phyloP scores from a whole-genome alignment of 1,140 invertebrate species.

The Marisa cornuarietis region DNA sequence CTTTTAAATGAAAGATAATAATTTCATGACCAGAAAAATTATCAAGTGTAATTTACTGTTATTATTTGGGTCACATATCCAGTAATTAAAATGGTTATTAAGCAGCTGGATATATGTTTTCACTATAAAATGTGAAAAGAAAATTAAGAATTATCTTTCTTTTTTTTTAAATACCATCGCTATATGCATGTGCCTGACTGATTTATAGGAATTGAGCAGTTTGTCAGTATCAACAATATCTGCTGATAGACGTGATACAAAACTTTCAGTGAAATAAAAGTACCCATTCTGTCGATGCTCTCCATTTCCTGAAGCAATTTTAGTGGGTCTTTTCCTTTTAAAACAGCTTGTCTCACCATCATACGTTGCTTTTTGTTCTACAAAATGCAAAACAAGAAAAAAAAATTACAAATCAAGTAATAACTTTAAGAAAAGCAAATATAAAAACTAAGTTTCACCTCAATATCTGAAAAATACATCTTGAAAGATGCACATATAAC shows the following conservation, averaged over 20 bases:
- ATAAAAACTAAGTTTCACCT: background rate
- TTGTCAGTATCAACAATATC: no score
- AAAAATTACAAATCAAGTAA: conserved; percentile 14
- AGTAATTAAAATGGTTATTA: background rate
- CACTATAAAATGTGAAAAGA: background rate
- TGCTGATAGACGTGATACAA: background rate
- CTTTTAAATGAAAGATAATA: no score
- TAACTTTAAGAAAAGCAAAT: background rate
- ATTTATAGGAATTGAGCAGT: no score
- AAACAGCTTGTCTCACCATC: conserved; percentile 93
- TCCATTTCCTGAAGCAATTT: conserved; percentile 95
- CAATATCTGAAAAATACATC: background rate
- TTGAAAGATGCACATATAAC: background rate
- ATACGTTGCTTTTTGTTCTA: conserved; percentile 94
- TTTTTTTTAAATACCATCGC: background rate
- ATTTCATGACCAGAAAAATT: no score
- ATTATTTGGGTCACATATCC: no score
- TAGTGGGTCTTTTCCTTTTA: conserved; percentile 97
- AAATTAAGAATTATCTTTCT: background rate
- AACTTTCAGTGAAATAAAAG: conserved; percentile 28
- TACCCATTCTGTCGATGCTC: conserved; percentile 98
- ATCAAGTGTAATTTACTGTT: no score
- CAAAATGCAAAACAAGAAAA: conserved; percentile 13
- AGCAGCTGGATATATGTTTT: background rate
- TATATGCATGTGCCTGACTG: background rate